A percentile compares a stretch with the other conserved stretches of the same genome.
Evolutionary conservation across 2,888 invertebrate species (phyloP).

Genomic region (Atethmia centrago): DNA sequence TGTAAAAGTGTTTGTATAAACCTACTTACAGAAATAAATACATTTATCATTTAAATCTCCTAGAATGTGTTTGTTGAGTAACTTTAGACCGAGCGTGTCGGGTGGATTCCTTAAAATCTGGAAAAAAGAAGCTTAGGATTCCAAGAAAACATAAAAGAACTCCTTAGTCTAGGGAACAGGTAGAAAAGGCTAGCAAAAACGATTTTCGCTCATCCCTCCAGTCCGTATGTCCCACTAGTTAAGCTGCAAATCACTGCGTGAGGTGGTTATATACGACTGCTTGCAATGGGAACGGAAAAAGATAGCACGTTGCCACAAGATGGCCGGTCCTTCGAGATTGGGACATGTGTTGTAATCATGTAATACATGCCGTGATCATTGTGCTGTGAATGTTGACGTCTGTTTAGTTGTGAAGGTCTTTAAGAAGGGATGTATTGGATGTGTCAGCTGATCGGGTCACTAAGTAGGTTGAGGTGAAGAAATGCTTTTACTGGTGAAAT

Average conservation of each 20-base stretch:
- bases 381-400: slow-evolving; percentile 56
- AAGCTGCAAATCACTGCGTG: slow-evolving; percentile 83
- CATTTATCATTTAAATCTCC: no score
- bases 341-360: slow-evolving; percentile 51
- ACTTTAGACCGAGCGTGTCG: no score
- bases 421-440: slow-evolving; percentile 40
- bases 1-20: no score
- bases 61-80: no score
- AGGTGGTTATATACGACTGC: slow-evolving; percentile 78
- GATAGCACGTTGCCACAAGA: slow-evolving; percentile 60
- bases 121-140: no score
- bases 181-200: neutral
- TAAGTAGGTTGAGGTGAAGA: slow-evolving; percentile 40
- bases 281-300: slow-evolving; percentile 79
- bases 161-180: neutral
- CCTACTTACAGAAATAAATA: no score
- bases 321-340: slow-evolving; percentile 48
- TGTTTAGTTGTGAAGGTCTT: slow-evolving; percentile 38
- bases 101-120: neutral
- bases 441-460: slow-evolving; percentile 12
- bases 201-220: slow-evolving; percentile 12
- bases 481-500: neutral
- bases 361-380: slow-evolving; percentile 35
- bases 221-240: slow-evolving; percentile 72
- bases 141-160: neutral